Conservation (phyloP, 2,113 vertebrate species). For the Cyanoramphus novaezelandiae region DNA sequence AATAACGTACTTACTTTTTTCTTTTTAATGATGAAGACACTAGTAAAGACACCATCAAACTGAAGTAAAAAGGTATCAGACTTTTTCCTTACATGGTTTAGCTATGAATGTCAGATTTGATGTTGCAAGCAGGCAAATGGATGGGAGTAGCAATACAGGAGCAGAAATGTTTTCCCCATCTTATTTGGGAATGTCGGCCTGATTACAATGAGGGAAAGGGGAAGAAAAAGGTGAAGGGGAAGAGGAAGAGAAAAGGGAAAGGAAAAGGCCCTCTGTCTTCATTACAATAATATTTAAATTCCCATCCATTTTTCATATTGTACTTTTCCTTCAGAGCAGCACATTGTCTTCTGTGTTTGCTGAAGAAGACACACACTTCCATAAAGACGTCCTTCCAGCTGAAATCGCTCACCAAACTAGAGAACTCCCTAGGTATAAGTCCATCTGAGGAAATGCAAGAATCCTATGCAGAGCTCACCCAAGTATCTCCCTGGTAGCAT, state of each 20-base stretch:
- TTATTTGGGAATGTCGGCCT: not conserved
- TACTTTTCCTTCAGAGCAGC: not conserved
- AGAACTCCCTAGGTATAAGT: not conserved
- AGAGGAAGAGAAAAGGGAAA: not conserved
- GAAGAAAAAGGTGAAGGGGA: not conserved
- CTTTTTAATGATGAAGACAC: not conserved
- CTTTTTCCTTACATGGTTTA: not conserved
- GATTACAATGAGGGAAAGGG: not conserved
- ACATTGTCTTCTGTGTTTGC: not conserved
- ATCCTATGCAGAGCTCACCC: not conserved
- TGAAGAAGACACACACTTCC: not conserved
- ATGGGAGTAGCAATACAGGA: not conserved
- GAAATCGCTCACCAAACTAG: not conserved
- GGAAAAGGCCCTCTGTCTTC: not conserved
- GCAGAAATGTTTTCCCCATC: not conserved
- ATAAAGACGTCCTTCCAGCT: not conserved
- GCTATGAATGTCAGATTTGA: not conserved
- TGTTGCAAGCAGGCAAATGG: not conserved
- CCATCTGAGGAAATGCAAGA: not conserved
- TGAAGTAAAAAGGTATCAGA: not conserved
- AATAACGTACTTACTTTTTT: not conserved
- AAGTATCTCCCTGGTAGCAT: not conserved
- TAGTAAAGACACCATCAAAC: not conserved
- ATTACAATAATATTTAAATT: not conserved
- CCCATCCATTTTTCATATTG: not conserved